Conservation (phyloP, 2,888 invertebrate species). For the Vanessa cardui region DNA sequence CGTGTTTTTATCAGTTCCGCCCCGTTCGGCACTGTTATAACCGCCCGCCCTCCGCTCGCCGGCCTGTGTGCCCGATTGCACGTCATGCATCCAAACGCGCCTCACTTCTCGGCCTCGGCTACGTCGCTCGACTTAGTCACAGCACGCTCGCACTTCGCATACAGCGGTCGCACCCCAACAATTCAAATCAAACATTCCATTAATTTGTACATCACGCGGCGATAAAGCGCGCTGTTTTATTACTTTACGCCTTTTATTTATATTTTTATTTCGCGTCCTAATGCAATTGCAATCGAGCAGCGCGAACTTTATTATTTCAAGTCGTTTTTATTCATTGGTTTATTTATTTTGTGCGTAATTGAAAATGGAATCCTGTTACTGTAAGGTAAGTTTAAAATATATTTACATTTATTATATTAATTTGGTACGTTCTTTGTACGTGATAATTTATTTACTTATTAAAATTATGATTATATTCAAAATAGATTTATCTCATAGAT, state of each 20-base stretch:
- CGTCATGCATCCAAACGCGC: slow-evolving; percentile 52
- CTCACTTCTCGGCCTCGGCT: slow-evolving; percentile 57
- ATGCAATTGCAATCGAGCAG: slow-evolving; percentile 79
- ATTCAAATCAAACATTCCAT: slow-evolving; percentile 71
- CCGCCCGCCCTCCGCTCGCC: slow-evolving; percentile 57
- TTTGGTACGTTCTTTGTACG: neutral
- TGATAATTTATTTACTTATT: too few species aligned
- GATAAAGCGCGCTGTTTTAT: slow-evolving; percentile 75
- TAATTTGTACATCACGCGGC: slow-evolving; percentile 70
- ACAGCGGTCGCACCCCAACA: slow-evolving; percentile 52
- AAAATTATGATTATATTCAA: too few species aligned
- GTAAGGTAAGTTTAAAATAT: slow-evolving; percentile 32
- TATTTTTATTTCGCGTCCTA: slow-evolving; percentile 74
- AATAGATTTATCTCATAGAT: neutral
- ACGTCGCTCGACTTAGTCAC: slow-evolving; percentile 43
- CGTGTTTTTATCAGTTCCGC: slow-evolving; percentile 65
- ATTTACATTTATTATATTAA: neutral
- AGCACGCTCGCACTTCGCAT: slow-evolving; percentile 56
- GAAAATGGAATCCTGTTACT: slow-evolving; percentile 29
- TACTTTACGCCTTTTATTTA: slow-evolving; percentile 66
- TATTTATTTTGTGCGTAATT: slow-evolving; percentile 57
- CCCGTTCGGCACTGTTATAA: slow-evolving; percentile 60
- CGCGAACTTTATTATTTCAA: slow-evolving; percentile 67
- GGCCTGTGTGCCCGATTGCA: slow-evolving; percentile 43
- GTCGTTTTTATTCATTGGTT: slow-evolving; percentile 62